Evolutionary conservation across 2,888 invertebrate species (phyloP), one percentile per base, ranked within the genome.

Genomic region (Lasioglossum vierecki): DNA sequence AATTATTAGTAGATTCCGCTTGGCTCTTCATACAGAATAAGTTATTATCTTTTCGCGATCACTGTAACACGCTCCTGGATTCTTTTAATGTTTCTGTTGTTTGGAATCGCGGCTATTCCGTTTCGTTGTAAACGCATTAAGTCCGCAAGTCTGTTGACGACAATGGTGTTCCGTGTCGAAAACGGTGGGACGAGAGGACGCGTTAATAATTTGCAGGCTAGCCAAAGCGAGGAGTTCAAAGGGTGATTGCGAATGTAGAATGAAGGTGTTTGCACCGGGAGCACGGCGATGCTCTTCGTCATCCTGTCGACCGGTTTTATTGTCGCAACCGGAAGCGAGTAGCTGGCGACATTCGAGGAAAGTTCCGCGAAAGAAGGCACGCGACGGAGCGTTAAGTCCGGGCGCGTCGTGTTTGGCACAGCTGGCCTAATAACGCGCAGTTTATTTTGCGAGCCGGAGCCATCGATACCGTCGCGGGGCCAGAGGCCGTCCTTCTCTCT

Each of bases 371-470:
- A 41, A n/a, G 30, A 39, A 74, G 41, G 57, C 70, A 39, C 57
- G 76, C 71, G 70, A 66, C 63, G 68, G 60, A 77, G 76, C 83
- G 81, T 83, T 66, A 76, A 81, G 68, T 46, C 49, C 57, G 77
- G 13, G 13, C 22, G 53, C 70, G 76, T 63, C 74, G 72, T 72
- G 76, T 82, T 81, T 82, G 82, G 74, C 83, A 75, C 82, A 76
- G 79, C 77, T 73, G 83, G 85, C 39, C 85, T 83, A 84, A 84
- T 84, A 85, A 85, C 49, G 35, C 35, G 63, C 76, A 73, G 77
- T 75, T 83, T 80, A 80, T 76, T 84, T 84, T 78, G 22, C 72
- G 57, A 66, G 60, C 68, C 49, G 35, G 79, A 22, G 39, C 49
- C n/a, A 83, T 82, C 82, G 82, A 80, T 83, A 79, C 86, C 44